Evolutionary conservation across 2,113 vertebrate genomes (phyloP).

Genomic region (Bothrops jararaca): DNA sequence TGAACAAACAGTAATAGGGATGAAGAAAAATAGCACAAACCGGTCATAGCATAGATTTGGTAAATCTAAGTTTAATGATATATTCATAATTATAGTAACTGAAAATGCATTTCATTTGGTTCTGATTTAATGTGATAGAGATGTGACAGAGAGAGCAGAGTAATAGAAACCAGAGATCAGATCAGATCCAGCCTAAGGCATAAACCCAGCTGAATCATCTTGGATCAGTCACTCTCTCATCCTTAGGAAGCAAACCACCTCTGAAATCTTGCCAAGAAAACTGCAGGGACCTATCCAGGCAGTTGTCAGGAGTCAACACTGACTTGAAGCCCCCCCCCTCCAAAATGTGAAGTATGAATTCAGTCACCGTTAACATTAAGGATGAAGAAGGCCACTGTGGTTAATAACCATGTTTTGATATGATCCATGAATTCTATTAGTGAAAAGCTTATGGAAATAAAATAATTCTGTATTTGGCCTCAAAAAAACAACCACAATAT

Average conservation of each 20-base stretch:
- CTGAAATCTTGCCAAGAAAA: background rate
- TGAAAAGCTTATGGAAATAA: background rate
- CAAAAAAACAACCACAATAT: background rate
- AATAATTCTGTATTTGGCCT: background rate
- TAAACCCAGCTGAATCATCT: background rate
- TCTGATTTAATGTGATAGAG: background rate
- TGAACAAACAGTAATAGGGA: background rate
- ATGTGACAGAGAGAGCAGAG: background rate
- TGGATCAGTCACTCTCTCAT: background rate
- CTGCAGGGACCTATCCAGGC: background rate
- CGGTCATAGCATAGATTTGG: background rate
- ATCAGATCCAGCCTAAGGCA: background rate
- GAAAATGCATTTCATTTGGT: background rate
- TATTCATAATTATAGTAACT: background rate
- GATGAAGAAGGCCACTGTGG: background rate
- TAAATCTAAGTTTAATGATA: background rate
- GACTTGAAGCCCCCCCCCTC: background rate
- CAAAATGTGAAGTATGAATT: background rate
- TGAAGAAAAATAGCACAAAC: background rate
- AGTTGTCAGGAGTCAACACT: background rate
- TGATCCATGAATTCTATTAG: background rate
- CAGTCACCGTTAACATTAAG: background rate
- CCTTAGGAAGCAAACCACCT: background rate
- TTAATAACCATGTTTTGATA: background rate
- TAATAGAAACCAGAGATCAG: background rate